Base-by-base conservation (phyloP, 1,140 invertebrate species). In the Drosophila murphyi region DNA sequence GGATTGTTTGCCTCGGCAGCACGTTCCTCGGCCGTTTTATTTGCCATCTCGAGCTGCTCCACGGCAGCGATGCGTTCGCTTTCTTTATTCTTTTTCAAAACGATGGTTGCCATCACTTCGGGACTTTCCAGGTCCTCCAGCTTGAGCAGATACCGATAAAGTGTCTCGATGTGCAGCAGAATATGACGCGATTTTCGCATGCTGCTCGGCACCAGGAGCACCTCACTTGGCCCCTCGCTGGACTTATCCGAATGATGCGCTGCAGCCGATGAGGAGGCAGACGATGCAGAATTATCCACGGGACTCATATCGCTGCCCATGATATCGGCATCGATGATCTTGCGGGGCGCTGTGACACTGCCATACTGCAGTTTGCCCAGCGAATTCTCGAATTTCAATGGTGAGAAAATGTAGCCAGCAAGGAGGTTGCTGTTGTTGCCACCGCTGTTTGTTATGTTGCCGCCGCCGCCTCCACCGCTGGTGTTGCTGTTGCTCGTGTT, bases 301-400 rank as follows among this genome's bases (percentile, higher is more conserved):
- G 91, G 28, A 94, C 94, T 78, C 92, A 59, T 45, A 37, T 90
- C 85, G n/a, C 69, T 83, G 3, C 93, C 92, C 60, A 97, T 96
- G n/a, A 97, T 94, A 76, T 97, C 96, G 91, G 98, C 95, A 90
- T 98, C 97, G 78, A 98, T 98, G 54, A 98, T 97, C 93, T 98
- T 97, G n/a, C 98, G 94, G 0, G 98, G 98, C 41, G 97, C 97
- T 41, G 97, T 98, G 31, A 98, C 97, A 90, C 97, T 98, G 43
- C 97, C 96, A 69, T 96, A 96, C 90, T 95, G 96, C 37, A 98
- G 93, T 92, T 97, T 97, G 57, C 97, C 97, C 12, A 99, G 93
- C 1, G 97, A 98, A 90, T 98, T 98, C 93, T 98, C 97, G 93
- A 98, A 98, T 81, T 98, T 97, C 50, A 96, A 92, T 6, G 97